These are phyloP conservation scores for Drosophila tani DNA, from an alignment of 1,140 invertebrate species.

Conservation along the genomic window DNA sequence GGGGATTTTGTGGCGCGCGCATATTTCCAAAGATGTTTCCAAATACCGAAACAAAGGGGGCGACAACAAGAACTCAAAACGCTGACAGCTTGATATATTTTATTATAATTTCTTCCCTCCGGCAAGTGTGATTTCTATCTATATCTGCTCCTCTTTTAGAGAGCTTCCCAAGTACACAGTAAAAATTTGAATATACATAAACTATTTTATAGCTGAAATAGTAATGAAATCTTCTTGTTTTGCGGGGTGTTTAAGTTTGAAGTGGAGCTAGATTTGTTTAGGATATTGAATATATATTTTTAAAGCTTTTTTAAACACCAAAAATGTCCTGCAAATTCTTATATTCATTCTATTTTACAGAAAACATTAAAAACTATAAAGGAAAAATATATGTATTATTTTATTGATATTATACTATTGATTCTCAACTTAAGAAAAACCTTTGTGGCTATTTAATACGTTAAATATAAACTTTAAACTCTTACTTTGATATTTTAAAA, in stretches of 20 bases:
- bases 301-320: too few relatives aligned
- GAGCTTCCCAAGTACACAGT: conserved; percentile 1
- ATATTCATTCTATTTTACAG: background rate
- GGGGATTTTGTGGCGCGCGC: conserved; percentile 77
- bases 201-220: background rate
- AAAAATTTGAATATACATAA: too few relatives aligned
- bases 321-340: background rate
- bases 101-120: conserved; percentile 72
- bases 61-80: conserved; percentile 69
- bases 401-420: background rate
- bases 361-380: background rate
- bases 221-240: too few relatives aligned
- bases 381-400: background rate
- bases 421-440: too few relatives aligned
- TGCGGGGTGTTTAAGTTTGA: too few relatives aligned
- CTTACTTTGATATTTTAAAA: background rate
- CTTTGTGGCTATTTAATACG: background rate
- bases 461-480: background rate
- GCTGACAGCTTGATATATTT: conserved; percentile 83
- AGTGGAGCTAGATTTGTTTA: background rate
- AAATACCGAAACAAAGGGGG: conserved; percentile 78
- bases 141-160: conserved; percentile 30
- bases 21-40: conserved; percentile 75
- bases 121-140: conserved; percentile 37
- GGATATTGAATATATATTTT: background rate